A percentile compares a stretch with the other conserved stretches of the same genome.
These are phyloP conservation scores for Bicyclus anynana DNA, from an alignment of 1,140 invertebrate species.

Conservation along the genomic window DNA sequence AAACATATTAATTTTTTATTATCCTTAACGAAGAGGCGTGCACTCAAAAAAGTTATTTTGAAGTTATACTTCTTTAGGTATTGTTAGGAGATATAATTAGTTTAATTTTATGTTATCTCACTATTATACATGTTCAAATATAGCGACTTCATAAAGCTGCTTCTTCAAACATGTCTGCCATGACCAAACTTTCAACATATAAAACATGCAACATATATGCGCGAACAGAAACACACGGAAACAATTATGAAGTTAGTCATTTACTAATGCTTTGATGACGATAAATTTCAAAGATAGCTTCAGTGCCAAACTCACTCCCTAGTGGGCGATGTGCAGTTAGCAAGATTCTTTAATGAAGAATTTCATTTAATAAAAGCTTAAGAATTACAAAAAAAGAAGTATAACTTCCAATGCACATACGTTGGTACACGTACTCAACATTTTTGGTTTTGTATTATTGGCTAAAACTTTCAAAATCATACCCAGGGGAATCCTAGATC, in stretches of 20 bases:
- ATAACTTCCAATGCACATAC: not conserved
- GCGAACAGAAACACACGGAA: not conserved
- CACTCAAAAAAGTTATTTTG: slow-evolving; percentile 51
- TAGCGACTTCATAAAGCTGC: no score
- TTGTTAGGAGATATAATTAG: not conserved
- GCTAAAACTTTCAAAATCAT: slow-evolving; percentile 69
- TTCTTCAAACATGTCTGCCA: no score
- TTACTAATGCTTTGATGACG: not conserved
- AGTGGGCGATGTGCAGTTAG: not conserved
- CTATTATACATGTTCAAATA: no score
- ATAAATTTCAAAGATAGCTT: not conserved
- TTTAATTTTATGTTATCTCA: not conserved
- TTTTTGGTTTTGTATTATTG: slow-evolving; percentile 37
- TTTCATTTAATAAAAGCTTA: not conserved
- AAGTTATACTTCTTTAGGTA: not conserved
- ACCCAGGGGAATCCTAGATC: slow-evolving; percentile 55
- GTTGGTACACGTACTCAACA: not conserved
- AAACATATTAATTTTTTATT: slow-evolving; percentile 38
- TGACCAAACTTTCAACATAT: not conserved
- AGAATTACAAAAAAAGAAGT: not conserved
- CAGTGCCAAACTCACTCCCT: no score
- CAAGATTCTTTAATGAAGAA: not conserved
- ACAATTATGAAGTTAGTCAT: not conserved
- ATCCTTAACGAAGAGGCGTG: slow-evolving; percentile 46
- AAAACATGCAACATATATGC: not conserved